phyloP scores from a whole-genome alignment of 2,888 invertebrate species.

The Zonitis immaculata region DNA sequence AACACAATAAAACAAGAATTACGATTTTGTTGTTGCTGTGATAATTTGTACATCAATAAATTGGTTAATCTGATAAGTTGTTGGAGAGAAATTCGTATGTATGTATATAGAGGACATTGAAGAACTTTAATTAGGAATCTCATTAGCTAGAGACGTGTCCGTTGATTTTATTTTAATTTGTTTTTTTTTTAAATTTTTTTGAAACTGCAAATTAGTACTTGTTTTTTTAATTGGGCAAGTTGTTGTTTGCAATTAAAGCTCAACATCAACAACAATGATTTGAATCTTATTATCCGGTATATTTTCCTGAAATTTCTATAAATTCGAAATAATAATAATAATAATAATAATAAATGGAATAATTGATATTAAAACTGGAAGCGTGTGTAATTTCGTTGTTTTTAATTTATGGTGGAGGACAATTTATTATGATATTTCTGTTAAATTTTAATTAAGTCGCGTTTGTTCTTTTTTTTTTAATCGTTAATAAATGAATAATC shows the following conservation, averaged over 20 bases:
- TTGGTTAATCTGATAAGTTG: slow-evolving; percentile 7
- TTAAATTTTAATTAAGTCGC: slow-evolving; percentile 26
- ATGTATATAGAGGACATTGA: slow-evolving; percentile 7
- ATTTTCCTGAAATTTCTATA: neutral
- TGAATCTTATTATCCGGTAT: neutral
- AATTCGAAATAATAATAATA: no score
- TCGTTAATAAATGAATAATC: no score
- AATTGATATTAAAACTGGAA: neutral
- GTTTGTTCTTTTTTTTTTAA: slow-evolving; percentile 18
- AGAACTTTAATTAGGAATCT: slow-evolving; percentile 17
- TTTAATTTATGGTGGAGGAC: no score
- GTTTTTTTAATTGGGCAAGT: slow-evolving; percentile 23
- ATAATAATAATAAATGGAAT: neutral
- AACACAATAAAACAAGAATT: no score
- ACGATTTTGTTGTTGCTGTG: no score
- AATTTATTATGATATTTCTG: neutral
- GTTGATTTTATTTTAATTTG: slow-evolving; percentile 14
- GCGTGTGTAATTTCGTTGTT: no score
- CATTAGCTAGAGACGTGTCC: slow-evolving; percentile 19
- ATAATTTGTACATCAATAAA: slow-evolving; percentile 8
- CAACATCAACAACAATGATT: neutral
- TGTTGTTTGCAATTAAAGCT: slow-evolving; percentile 14
- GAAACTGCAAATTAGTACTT: slow-evolving; percentile 23
- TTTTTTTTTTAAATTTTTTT: neutral
- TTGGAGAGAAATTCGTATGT: slow-evolving; percentile 10